Base-by-base conservation (phyloP, 2,888 invertebrate genomes). In the Drosophila monieri region DNA sequence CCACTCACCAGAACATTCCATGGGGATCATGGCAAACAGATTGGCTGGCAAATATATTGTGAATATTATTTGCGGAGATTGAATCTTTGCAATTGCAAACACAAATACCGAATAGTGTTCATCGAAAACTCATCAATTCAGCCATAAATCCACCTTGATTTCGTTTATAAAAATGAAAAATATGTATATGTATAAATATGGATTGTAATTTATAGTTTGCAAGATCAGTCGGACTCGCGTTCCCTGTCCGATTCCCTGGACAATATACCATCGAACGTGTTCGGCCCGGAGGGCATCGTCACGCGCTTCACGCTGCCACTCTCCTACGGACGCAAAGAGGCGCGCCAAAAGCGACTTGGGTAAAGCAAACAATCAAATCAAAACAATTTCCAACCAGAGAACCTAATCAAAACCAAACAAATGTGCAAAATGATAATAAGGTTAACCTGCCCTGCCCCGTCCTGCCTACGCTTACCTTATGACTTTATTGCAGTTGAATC, bases 331-430 rank as follows among this genome's bases (percentile, higher is more conserved):
- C 94, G 95, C 92, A 95, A 94, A 93, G 94, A 94, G 92, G 93
- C 93, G 88, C 95, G 95, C 91, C 95, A 95, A 93, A 96, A 95
- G 93, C 94, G 95, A 92, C 95, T 95, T 94, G 95, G 95, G 96
- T 96, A 94, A 93, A 91, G 83, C 71, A 69, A 59, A 43, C 30
- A 52, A 66, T 14, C 39, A 69, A 57, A 39, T 41, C 39, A 32
- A 68, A 62, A 61, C 9, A 48, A 32, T 43, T 49, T 53, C 32
- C 44, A 67, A 56, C 5, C 12, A 35, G 47, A 49, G 44, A 39
- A 21, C 6, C 48, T 35, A 47, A 21, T 37, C 35, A n/a, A 14
- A 52, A 10, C 18, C 21, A 47, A 44, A 41, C 23, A 58, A 25
- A 25, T 39, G 21, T n/a, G 10, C n/a, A 23, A 32, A 53, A 59